phyloP scores from a whole-genome alignment of 2,113 vertebrate species.

The Stigmatopora nigra region DNA sequence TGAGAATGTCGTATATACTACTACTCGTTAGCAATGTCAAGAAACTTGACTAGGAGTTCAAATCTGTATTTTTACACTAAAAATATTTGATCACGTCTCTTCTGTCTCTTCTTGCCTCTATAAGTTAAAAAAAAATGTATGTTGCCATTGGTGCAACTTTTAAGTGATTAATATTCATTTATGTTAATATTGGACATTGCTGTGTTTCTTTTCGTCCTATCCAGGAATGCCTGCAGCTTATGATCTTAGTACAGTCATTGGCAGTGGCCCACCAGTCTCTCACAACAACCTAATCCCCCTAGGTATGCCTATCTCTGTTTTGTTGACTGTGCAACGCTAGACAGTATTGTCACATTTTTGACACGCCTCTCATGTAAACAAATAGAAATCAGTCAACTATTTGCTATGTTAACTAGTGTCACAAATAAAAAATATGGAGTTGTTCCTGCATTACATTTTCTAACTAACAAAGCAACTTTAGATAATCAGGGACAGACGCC shows the following conservation, averaged over 20 bases:
- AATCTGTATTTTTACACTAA: too few species aligned
- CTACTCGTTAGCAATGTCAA: too few species aligned
- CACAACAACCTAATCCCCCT: conserved; percentile 95
- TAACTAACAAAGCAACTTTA: background rate
- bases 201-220: conserved; percentile 18
- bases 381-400: background rate
- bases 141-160: background rate
- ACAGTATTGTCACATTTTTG: background rate
- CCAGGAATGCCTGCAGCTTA: conserved; percentile 89
- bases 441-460: background rate
- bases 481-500: background rate
- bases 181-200: background rate
- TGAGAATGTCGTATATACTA: too few species aligned
- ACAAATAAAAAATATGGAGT: background rate
- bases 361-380: background rate
- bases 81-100: background rate
- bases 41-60: too few species aligned
- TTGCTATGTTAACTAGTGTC: background rate
- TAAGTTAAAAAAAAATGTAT: background rate
- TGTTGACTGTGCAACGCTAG: background rate
- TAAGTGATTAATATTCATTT: background rate
- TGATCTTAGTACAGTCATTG: conserved; percentile 91
- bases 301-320: conserved; percentile 64
- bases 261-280: conserved; percentile 76
- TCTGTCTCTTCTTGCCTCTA: background rate